Conservation (phyloP, 2,113 vertebrate species). For the Sorex araneus region DNA sequence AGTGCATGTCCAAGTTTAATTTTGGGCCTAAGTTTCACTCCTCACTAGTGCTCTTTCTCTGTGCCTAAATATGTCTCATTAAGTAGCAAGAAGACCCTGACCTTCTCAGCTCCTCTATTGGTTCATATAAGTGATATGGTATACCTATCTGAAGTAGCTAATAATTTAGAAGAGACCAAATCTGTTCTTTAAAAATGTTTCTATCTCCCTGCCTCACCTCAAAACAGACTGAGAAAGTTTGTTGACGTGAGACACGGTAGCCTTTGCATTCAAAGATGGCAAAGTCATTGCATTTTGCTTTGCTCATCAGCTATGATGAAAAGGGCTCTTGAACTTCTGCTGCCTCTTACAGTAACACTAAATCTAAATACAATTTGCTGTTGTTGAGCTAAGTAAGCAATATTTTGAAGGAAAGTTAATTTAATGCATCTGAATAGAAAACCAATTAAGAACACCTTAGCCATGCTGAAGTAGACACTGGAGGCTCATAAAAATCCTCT, state of each 20-base stretch:
- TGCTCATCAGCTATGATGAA: not conserved
- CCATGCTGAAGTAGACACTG: constrained; percentile 15
- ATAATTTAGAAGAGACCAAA: not conserved
- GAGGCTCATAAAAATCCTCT: constrained; percentile 10
- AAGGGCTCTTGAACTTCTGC: constrained; percentile 40
- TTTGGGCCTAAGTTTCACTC: not conserved
- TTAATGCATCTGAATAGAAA: constrained; percentile 69
- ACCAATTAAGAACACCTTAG: constrained; percentile 63
- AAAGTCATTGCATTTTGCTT: constrained; percentile 46
- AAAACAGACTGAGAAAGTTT: constrained; percentile 4
- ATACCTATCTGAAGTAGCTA: not conserved
- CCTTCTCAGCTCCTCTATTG: not conserved
- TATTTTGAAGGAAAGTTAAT: constrained; percentile 75
- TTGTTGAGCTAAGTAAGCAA: constrained; percentile 57
- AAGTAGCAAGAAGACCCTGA: not conserved
- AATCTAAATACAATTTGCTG: constrained; percentile 73
- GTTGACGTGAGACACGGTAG: constrained; percentile 20
- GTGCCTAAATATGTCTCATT: not conserved
- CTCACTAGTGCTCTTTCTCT: not conserved
- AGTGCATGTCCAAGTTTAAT: not conserved
- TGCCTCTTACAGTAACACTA: constrained; percentile 45
- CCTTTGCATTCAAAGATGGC: constrained; percentile 16
- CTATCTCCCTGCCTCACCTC: not conserved
- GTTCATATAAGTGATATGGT: not conserved
- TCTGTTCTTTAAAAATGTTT: not conserved